A percentile compares a stretch with the other conserved stretches of the same genome.
Evolutionary conservation across 2,113 vertebrate species (phyloP).

Genomic region (Ellobius talpinus): DNA sequence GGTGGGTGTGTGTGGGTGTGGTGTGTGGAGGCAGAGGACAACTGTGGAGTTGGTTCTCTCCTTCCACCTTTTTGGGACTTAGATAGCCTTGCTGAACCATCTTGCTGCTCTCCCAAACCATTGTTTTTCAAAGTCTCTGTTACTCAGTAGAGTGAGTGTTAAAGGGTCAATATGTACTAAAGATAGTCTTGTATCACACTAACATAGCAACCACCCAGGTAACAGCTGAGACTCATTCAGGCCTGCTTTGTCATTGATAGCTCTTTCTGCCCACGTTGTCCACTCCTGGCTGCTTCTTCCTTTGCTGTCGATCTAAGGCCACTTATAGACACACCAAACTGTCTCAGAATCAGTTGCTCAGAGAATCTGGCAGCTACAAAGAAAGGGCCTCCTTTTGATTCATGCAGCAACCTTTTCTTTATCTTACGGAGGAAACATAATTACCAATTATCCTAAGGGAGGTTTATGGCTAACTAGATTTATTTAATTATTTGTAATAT

Average conservation of each 20-base stretch:
- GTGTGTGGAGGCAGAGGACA: background rate
- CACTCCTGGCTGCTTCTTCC: background rate
- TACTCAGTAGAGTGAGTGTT: background rate
- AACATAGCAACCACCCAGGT: background rate
- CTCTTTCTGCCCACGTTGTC: background rate
- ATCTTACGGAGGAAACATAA: background rate
- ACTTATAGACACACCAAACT: background rate
- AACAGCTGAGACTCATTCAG: background rate
- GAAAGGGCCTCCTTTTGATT: background rate
- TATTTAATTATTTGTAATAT: background rate
- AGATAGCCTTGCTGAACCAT: background rate
- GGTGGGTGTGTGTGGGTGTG: background rate
- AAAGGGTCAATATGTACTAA: background rate
- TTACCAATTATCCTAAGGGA: constrained; percentile 1
- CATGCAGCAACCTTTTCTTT: background rate
- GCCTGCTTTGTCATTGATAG: background rate
- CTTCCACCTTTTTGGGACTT: too few species aligned
- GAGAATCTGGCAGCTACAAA: background rate
- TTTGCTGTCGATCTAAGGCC: background rate
- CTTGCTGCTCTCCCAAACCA: background rate
- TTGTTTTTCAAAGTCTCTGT: background rate
- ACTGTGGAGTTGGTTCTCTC: background rate
- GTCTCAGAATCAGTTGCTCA: background rate
- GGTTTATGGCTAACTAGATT: background rate
- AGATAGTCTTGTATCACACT: background rate